Evolutionary conservation across 1,140 invertebrate species (phyloP), one percentile per base, ranked within the genome.

Genomic region (Philotrypesis tridentata): DNA sequence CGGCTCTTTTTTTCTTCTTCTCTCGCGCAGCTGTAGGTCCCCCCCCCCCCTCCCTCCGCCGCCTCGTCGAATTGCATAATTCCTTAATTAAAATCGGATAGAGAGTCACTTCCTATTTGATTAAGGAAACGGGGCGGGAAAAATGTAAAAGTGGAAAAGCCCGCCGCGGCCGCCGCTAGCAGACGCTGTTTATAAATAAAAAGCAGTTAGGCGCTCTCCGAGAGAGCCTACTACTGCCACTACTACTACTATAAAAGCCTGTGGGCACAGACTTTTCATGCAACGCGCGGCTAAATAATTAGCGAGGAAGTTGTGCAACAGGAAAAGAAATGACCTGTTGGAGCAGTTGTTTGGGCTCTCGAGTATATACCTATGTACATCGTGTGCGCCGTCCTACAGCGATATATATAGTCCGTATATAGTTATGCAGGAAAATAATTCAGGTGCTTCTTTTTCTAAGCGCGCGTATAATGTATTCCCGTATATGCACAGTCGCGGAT

Each of bases 301-400:
- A 86, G 80, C 85, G 78, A 73, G 85, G 85, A 86, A 87, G 75
- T 86, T 87, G 83, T 75, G 83, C 80, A 87, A 86, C 84, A 75
- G 86, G 85, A 86, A 87, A 82, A 83, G 84, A 84, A 87, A 77
- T 82, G 84, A 85, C 81, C 83, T 33, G 82, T 78, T 55, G 43
- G 48, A 68, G 37, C 48, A 43, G 48, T 78, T 68, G 2, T 37
- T 5, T 37, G 9, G 4, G 9, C 4, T 5, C 33, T 37, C 33
- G 33, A 37, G 33, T 37, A 3, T 37, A n/a, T n/a, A n/a, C n/a
- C n/a, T n/a, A n/a, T n/a, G n/a, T n/a, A n/a, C n/a, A n/a, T n/a
- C n/a, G n/a, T n/a, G n/a, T n/a, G n/a, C n/a, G n/a, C n/a, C 33
- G 33, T 37, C 4, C 33, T 37, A n/a, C n/a, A 5, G 33, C 33